Evolutionary conservation across 1,140 invertebrate genomes (phyloP).

Genomic region (Euglossa dilemma): DNA sequence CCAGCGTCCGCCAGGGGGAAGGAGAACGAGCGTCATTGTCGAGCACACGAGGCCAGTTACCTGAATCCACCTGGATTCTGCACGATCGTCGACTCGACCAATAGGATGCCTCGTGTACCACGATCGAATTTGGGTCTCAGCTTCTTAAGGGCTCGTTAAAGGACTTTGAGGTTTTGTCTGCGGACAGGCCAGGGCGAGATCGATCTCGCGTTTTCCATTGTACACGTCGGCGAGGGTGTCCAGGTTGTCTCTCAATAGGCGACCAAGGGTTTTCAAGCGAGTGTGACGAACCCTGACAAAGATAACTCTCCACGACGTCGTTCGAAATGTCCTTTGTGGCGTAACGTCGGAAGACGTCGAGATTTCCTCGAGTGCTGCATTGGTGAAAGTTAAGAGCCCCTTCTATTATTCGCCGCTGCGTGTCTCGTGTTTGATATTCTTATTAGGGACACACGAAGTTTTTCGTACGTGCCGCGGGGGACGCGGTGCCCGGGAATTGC

Average conservation of each 20-base stretch:
- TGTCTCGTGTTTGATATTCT: background rate
- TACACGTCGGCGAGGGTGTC: conserved; percentile 23
- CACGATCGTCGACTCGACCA: background rate
- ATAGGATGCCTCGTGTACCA: background rate
- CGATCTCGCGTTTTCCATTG: conserved; percentile 42
- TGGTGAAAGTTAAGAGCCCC: background rate
- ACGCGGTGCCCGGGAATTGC: no score
- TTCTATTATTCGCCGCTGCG: background rate
- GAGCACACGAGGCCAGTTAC: conserved; percentile 18
- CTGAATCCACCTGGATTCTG: no score
- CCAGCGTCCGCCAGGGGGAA: conserved; percentile 2
- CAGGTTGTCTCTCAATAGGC: conserved; percentile 34
- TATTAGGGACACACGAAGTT: background rate
- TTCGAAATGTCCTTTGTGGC: conserved; percentile 23
- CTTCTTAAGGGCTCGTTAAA: conserved; percentile 47
- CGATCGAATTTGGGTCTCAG: conserved; percentile 35
- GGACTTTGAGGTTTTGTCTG: conserved; percentile 48
- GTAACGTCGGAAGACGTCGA: conserved; percentile 22
- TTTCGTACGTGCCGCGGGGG: background rate
- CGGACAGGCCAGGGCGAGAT: conserved; percentile 33
- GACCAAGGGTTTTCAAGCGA: conserved; percentile 10
- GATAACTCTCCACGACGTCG: conserved; percentile 38
- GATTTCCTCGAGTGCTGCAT: background rate
- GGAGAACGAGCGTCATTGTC: conserved; percentile 37
- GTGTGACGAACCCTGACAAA: background rate